Base-by-base conservation (phyloP, 2,113 vertebrate species). In the Micromys minutus region DNA sequence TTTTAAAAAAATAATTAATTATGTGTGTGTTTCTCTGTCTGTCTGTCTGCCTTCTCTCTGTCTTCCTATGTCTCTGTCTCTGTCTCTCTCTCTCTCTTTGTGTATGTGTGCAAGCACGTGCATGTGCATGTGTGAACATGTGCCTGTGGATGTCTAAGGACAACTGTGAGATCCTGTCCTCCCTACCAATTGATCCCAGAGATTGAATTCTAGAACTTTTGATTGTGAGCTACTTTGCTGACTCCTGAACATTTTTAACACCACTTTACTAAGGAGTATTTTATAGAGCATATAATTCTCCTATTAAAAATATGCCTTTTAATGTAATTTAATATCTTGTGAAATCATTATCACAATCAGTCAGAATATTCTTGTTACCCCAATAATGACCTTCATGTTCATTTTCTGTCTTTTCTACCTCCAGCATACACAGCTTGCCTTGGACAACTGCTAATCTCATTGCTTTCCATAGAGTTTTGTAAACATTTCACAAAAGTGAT, bases 401-500 rank as follows among this genome's bases (percentile, higher is more conserved):
- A 50, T 90, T 80, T 83, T 17, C 45, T 87, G 75, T 29, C 13
- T 29, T 75, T 39, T 85, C 6, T 19, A n/a, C 29, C 42, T 77
- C 16, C 39, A 76, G 71, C 21, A n/a, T 7, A 72, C 26, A 80
- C 3, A 76, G 8, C 5, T 36, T 92, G 61, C 61, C 69, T 29
- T 52, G 6, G 52, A 63, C 45, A 83, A 83, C 17, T 36, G 72
- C 69, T 67, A 15, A 89, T 92, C 39, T 92, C 19, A 89, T 61
- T 84, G 52, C 55, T 34, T 95, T 75, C 50, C 52, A 89, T 63
- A 81, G 72, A 85, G 21, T 86, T 93, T 83, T 50, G 16, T 52
- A n/a, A 71, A 55, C 47, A 52, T 92, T 74, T 81, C 36, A 84
- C 65, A 79, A 89, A 81, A 69, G 61, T 90, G 75, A 74, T 80